A percentile compares a stretch with the other conserved stretches of the same genome.
Conservation (phyloP, 2,113 vertebrate species). For the Sinosuthora webbiana region DNA sequence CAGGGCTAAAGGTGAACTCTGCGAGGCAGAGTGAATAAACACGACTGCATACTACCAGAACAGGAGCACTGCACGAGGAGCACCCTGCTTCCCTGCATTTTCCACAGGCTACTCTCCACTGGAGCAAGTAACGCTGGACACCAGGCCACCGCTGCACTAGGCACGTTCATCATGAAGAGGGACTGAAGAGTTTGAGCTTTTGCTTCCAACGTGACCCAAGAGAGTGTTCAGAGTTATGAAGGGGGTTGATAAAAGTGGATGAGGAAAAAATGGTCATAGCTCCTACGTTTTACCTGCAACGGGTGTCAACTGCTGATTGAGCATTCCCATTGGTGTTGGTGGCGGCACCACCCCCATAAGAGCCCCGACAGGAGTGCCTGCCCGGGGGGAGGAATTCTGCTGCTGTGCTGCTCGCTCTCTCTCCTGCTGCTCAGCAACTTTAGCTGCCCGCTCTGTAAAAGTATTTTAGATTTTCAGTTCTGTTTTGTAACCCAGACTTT, state of each 20-base stretch:
- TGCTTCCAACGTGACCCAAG: constrained; percentile 70
- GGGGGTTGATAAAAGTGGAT: constrained; percentile 81
- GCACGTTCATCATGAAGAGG: constrained; percentile 53
- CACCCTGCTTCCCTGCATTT: neutral
- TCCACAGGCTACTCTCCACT: constrained; percentile 37
- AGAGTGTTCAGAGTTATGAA: constrained; percentile 73
- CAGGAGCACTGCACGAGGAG: neutral
- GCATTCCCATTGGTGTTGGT: constrained; percentile 96
- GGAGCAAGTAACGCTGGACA: constrained; percentile 4
- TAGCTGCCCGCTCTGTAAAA: constrained; percentile 97
- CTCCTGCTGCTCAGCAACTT: constrained; percentile 99
- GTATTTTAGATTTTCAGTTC: constrained; percentile 86
- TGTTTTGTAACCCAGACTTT: constrained; percentile 82
- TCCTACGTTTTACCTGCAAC: constrained; percentile 94
- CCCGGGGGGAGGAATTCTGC: constrained; percentile 91
- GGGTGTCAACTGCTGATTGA: constrained; percentile 96
- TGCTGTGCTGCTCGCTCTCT: constrained; percentile 92
- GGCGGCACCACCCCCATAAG: constrained; percentile 97
- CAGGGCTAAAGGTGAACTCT: neutral
- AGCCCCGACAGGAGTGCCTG: constrained; percentile 96
- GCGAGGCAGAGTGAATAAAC: neutral
- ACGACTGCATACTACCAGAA: neutral
- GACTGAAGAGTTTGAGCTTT: constrained; percentile 64
- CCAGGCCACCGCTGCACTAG: constrained; percentile 46
- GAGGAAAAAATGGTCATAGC: constrained; percentile 81